These are phyloP conservation scores for Folsomia manolachei DNA, from an alignment of 2,888 invertebrate genomes.

Conservation along the genomic window DNA sequence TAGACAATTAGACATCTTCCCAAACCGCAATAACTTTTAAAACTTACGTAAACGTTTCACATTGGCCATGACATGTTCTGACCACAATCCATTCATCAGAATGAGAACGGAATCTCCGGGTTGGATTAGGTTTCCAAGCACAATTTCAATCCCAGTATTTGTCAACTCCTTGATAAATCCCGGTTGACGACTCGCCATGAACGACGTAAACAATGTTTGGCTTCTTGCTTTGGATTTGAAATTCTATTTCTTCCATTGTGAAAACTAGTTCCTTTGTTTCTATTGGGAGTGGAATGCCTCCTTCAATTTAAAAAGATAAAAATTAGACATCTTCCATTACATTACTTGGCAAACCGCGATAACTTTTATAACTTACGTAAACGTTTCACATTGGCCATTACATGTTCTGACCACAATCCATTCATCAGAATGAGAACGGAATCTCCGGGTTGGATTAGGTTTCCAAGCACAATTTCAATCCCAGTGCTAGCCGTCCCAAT, in stretches of 20 bases:
- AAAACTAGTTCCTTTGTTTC: too few species aligned
- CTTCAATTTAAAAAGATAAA: not conserved
- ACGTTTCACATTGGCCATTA: not conserved
- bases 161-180: constrained; percentile 74
- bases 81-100: not conserved
- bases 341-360: not conserved
- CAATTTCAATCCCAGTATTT: not conserved
- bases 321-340: not conserved
- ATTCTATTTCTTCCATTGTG: not conserved
- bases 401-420: not conserved
- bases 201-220: constrained; percentile 75
- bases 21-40: not conserved
- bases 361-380: not conserved
- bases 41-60: not conserved
- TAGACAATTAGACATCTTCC: not conserved
- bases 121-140: constrained; percentile 14
- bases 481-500: not conserved
- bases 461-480: constrained; percentile 6
- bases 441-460: constrained; percentile 17
- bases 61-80: not conserved
- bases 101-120: constrained; percentile 15
- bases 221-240: constrained; percentile 49
- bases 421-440: not conserved
- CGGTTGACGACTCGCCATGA: constrained; percentile 84
- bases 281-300: not conserved